phyloP scores from a whole-genome alignment of 2,888 invertebrate species.

The Hypomecis atomaria region DNA sequence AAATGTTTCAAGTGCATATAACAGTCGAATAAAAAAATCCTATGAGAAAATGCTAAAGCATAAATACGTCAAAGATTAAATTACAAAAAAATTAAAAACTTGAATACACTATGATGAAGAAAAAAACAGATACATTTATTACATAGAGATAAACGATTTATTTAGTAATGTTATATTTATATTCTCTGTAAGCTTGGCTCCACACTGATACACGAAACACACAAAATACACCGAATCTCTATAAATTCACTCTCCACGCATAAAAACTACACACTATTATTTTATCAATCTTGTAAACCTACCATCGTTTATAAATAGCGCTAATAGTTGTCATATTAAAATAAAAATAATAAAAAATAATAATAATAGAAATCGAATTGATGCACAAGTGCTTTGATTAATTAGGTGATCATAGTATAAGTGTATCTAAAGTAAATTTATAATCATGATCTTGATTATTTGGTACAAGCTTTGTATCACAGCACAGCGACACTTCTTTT shows the following conservation, averaged over 20 bases:
- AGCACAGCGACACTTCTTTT: too few species aligned
- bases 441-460: too few species aligned
- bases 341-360: neutral
- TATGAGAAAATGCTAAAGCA: neutral
- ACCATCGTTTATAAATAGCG: conserved; percentile 33
- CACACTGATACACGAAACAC: neutral
- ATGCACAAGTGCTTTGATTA: too few species aligned
- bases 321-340: conserved; percentile 1
- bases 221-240: neutral
- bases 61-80: neutral
- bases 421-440: too few species aligned
- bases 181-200: conserved; percentile 20
- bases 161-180: conserved; percentile 6
- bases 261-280: conserved; percentile 4
- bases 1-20: too few species aligned
- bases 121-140: conserved; percentile 1
- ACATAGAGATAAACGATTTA: neutral
- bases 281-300: conserved; percentile 16
- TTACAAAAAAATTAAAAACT: neutral
- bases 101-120: neutral
- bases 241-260: conserved; percentile 1
- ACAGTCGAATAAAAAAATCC: neutral
- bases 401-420: too few species aligned
- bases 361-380: too few species aligned
- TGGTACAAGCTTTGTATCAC: too few species aligned